A percentile compares a stretch with the other conserved stretches of the same genome.
Conservation (phyloP, 2,113 vertebrate species). For the Rhynchomys soricoides region DNA sequence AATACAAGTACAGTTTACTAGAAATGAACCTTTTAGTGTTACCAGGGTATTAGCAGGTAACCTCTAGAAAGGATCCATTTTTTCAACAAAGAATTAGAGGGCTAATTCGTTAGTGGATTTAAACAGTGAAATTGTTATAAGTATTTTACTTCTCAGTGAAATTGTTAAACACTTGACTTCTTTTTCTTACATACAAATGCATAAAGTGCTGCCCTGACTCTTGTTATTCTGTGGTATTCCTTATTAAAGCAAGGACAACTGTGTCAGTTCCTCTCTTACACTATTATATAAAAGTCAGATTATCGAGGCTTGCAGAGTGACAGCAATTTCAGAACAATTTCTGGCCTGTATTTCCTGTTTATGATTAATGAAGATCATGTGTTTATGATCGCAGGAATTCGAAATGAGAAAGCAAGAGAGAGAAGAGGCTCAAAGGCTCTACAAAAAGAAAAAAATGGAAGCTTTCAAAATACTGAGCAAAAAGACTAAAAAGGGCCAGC, state of each 20-base stretch:
- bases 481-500: conserved; percentile 97
- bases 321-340: conserved; percentile 29
- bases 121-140: conserved; percentile 31
- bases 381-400: conserved; percentile 88
- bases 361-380: not conserved
- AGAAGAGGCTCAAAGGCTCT: conserved; percentile 91
- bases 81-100: too few species aligned
- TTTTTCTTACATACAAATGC: not conserved
- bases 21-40: conserved; percentile 37
- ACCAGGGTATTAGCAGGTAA: not conserved
- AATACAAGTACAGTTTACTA: not conserved
- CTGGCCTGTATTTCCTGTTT: not conserved
- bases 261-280: not conserved
- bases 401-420: conserved; percentile 89
- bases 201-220: conserved; percentile 7
- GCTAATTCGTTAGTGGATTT: not conserved
- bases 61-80: not conserved
- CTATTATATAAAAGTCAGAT: not conserved
- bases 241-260: not conserved
- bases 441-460: conserved; percentile 95
- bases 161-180: too few species aligned
- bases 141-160: too few species aligned
- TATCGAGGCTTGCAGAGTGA: not conserved
- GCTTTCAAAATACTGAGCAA: conserved; percentile 92
- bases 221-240: not conserved